Conservation (phyloP, 2,113 vertebrate species). For the Elaphurus davidianus region DNA sequence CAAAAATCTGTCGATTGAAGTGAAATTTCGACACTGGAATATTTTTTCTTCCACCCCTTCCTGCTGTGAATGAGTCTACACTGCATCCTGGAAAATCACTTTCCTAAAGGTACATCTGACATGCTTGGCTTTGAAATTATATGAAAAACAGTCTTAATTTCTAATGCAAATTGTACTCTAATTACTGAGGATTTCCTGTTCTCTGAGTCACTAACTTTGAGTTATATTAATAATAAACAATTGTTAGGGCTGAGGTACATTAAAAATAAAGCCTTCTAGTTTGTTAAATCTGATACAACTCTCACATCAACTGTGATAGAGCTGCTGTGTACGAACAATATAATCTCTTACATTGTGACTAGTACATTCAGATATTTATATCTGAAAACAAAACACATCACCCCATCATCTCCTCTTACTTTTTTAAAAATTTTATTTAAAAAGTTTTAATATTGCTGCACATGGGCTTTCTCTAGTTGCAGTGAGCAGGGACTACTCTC, state of each 20-base stretch:
- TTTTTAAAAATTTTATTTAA: not conserved
- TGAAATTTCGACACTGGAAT: not conserved
- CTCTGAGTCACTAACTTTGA: not conserved
- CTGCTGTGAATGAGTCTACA: not conserved
- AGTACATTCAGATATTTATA: not conserved
- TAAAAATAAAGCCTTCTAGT: not conserved
- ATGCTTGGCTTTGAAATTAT: not conserved
- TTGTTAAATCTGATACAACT: not conserved
- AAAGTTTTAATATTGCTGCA: not conserved
- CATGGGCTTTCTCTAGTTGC: too few relatives aligned
- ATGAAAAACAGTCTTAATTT: not conserved
- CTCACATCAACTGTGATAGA: not conserved
- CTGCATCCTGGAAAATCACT: not conserved
- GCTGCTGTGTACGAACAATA: not conserved
- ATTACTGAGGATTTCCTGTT: not conserved
- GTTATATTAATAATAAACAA: slow-evolving; percentile 4
- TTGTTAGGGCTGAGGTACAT: not conserved
- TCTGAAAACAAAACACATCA: not conserved
- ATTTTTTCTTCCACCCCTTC: not conserved
- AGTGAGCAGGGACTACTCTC: too few relatives aligned
- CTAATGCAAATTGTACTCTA: not conserved
- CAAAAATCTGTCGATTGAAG: not conserved
- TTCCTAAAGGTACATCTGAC: not conserved
- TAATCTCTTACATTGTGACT: not conserved
- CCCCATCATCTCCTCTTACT: not conserved